Conservation (phyloP, 2,797 vertebrate genomes). For the Telmatherina bonti region DNA sequence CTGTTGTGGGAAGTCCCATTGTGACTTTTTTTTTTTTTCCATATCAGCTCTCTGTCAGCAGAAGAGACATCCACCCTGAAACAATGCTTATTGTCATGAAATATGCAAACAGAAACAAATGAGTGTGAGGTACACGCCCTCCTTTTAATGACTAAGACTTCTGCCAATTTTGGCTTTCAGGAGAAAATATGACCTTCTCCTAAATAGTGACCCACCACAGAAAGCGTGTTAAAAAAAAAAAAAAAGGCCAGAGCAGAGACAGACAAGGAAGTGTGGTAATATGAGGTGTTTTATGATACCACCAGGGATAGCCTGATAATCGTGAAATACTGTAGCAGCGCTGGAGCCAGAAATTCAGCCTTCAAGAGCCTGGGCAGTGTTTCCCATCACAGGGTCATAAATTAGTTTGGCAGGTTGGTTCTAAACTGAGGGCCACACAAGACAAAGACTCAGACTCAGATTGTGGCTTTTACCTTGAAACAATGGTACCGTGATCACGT, state of each 20-base stretch:
- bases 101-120: slow-evolving; percentile 3
- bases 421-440: slow-evolving; percentile 68
- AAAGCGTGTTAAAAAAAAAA: slow-evolving; percentile 67
- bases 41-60: slow-evolving; percentile 46
- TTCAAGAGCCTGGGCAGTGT: slow-evolving; percentile 70
- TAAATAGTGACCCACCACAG: slow-evolving; percentile 71
- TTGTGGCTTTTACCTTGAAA: slow-evolving; percentile 44
- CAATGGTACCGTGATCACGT: slow-evolving; percentile 37
- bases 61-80: slow-evolving; percentile 36
- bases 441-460: slow-evolving; percentile 60
- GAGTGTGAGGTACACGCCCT: slow-evolving; percentile 24
- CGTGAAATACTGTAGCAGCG: slow-evolving; percentile 80
- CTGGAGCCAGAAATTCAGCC: slow-evolving; percentile 78
- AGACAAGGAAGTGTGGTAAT: slow-evolving; percentile 74
- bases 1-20: slow-evolving; percentile 43
- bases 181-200: slow-evolving; percentile 60
- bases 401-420: slow-evolving; percentile 78
- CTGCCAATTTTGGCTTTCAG: slow-evolving; percentile 60
- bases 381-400: slow-evolving; percentile 77
- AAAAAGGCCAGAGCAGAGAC: slow-evolving; percentile 52
- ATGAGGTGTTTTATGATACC: slow-evolving; percentile 83
- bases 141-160: slow-evolving; percentile 46
- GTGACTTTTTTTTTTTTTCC: slow-evolving; percentile 43
- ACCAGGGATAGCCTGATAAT: slow-evolving; percentile 79
- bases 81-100: slow-evolving; percentile 25